A percentile compares a stretch with the other conserved stretches of the same genome.
These are phyloP conservation scores for Dromas ardeola DNA, from an alignment of 2,113 vertebrate species.

Conservation along the genomic window DNA sequence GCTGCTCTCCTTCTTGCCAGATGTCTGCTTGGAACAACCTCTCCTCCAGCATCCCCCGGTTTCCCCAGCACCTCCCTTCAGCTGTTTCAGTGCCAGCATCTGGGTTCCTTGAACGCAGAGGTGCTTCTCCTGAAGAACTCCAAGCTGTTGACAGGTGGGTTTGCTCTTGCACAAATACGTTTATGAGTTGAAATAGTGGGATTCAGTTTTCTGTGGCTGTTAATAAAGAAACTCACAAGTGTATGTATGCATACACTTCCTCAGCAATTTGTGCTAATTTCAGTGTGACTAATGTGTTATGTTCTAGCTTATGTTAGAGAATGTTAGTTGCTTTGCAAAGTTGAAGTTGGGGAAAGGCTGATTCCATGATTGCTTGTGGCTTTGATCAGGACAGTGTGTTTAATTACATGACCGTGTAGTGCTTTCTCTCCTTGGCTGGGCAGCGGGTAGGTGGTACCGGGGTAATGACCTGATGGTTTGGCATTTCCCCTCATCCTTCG, in stretches of 20 bases:
- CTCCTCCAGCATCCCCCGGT: not conserved
- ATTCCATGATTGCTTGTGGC: not conserved
- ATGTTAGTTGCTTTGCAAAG: not conserved
- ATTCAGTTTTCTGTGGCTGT: not conserved
- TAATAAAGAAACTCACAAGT: not conserved
- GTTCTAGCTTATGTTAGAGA: not conserved
- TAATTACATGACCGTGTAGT: not conserved
- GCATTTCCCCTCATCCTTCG: not conserved
- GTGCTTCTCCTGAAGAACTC: not conserved
- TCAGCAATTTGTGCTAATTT: not conserved
- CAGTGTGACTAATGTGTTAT: rapidly evolving
- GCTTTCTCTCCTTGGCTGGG: not conserved
- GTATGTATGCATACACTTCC: rapidly evolving
- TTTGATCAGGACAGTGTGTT: not conserved
- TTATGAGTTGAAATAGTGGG: not conserved
- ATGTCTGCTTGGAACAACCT: not conserved
- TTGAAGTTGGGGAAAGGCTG: not conserved
- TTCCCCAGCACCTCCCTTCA: not conserved
- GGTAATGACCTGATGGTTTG: rapidly evolving
- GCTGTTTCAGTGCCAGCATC: not conserved
- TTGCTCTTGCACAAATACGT: not conserved
- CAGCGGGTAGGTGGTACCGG: not conserved
- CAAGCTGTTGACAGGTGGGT: not conserved
- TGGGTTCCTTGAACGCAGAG: not conserved
- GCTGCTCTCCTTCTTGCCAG: not conserved